Evolutionary conservation across 2,797 vertebrate species (phyloP).

Genomic region (Coregonus ussuriensis): DNA sequence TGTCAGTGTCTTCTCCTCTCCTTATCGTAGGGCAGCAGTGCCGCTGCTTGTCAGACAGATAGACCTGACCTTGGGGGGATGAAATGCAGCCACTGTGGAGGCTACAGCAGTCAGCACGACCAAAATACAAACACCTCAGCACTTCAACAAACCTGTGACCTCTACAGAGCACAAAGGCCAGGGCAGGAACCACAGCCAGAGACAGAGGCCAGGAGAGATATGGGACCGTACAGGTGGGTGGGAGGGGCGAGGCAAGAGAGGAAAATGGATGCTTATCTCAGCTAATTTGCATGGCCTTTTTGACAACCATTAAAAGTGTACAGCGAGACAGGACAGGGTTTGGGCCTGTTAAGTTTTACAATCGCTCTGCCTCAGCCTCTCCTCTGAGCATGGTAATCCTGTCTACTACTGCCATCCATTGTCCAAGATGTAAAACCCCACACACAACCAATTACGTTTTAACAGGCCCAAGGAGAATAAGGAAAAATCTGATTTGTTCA

Average conservation of each 20-base stretch:
- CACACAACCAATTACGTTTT: conserved; percentile 31
- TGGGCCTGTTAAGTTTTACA: background rate
- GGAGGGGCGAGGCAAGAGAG: background rate
- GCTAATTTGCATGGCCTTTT: conserved; percentile 1
- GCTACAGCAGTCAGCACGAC: conserved; percentile 30
- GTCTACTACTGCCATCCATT: background rate
- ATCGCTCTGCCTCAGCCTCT: background rate
- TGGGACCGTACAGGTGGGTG: background rate
- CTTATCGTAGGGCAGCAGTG: background rate
- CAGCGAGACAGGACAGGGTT: background rate
- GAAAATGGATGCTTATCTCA: too few species aligned
- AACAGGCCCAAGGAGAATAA: conserved; percentile 15
- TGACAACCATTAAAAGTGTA: background rate
- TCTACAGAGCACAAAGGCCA: conserved; percentile 13
- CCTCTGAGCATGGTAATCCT: background rate
- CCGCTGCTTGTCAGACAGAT: conserved; percentile 37
- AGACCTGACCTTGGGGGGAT: conserved; percentile 50
- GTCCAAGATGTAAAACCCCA: background rate
- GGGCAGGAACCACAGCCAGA: conserved; percentile 1
- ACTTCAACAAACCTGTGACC: conserved; percentile 3
- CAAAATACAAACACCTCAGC: conserved; percentile 32
- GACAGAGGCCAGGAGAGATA: background rate
- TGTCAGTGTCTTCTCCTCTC: conserved; percentile 24
- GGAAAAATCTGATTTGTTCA: conserved; percentile 6
- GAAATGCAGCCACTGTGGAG: conserved; percentile 36